Evolutionary conservation across 2,888 invertebrate species (phyloP).

Genomic region (Volucella inflata): DNA sequence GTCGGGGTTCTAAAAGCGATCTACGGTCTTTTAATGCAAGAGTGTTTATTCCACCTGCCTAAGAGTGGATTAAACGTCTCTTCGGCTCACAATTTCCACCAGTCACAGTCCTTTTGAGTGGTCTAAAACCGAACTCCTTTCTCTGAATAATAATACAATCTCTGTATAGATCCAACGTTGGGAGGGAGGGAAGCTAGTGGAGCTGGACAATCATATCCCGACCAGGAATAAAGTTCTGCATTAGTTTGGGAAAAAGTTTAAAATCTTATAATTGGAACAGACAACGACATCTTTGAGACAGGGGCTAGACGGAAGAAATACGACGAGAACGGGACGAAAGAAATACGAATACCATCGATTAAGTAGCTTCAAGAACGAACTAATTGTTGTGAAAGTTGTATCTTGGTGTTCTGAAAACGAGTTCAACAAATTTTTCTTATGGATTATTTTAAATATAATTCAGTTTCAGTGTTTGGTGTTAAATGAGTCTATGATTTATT

Average conservation of each 20-base stretch:
- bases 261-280: slow-evolving; percentile 13
- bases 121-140: not conserved
- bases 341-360: not conserved
- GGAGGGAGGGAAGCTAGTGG: not conserved
- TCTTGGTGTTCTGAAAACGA: slow-evolving; percentile 5
- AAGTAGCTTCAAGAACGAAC: slow-evolving; percentile 4
- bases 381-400: slow-evolving; percentile 3
- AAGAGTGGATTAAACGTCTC: slow-evolving; percentile 1
- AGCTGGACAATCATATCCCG: slow-evolving; percentile 7
- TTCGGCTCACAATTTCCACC: not conserved
- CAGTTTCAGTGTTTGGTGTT: slow-evolving; percentile 14
- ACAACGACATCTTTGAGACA: too few species aligned
- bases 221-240: not conserved
- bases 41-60: slow-evolving; percentile 5
- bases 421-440: slow-evolving; percentile 1
- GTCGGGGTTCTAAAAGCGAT: too few species aligned
- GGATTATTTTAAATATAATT: slow-evolving; percentile 22
- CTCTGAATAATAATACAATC: slow-evolving; percentile 7
- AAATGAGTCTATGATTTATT: slow-evolving; percentile 29
- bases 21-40: not conserved
- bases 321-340: not conserved
- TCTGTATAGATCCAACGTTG: not conserved
- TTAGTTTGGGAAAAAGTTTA: slow-evolving; percentile 14
- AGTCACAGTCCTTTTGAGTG: not conserved
- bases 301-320: too few species aligned